Evolutionary conservation across 2,797 vertebrate species (phyloP), one percentile per base, ranked within the genome.

Genomic region (Cottoperca gobio): DNA sequence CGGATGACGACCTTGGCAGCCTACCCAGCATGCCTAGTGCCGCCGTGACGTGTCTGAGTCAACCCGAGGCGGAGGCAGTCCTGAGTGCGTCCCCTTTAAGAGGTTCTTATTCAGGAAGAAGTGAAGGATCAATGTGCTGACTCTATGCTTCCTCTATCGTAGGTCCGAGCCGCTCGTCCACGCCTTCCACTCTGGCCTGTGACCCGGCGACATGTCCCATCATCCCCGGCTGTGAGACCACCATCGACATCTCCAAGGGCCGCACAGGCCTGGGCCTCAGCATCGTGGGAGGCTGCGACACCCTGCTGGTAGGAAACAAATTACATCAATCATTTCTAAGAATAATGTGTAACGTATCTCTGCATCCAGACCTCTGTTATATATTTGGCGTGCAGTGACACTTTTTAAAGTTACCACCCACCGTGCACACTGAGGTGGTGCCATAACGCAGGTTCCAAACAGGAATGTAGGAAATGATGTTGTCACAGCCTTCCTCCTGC

Each of bases 221-320:
- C 84, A 98, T 99, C 83, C 98, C 98, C 13, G 98, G 98, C 76
- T 99, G 97, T 26, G 98, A 99, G 95, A 99, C 98, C 86, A 98
- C 97, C 63, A 99, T 99, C 33, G 97, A 99, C 84, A 99, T 99
- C 91, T 97, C 95, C 65, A 99, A 99, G 89, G 98, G 98, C 9
- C 93, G 94, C 28, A 99, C 98, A 0, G 98, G 98, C 24, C 95
- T 99, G 68, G 98, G 98, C 49, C 95, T 99, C 37, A 99, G 98
- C 92, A 99, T 99, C 26, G 98, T 99, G 66, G 98, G 98, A 59
- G 98, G 98, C 71, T 96, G 96, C 2, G 98, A 99, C 87, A 99
- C 98, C 4, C 93, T 99, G 77, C 92, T 99, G 97, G 98, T 99
- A 92, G 74, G 94, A 81, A 28, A 28, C 63, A 55, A 42, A n/a